These are phyloP conservation scores for Orchesella flavescens DNA, from an alignment of 2,888 invertebrate genomes.

Conservation along the genomic window DNA sequence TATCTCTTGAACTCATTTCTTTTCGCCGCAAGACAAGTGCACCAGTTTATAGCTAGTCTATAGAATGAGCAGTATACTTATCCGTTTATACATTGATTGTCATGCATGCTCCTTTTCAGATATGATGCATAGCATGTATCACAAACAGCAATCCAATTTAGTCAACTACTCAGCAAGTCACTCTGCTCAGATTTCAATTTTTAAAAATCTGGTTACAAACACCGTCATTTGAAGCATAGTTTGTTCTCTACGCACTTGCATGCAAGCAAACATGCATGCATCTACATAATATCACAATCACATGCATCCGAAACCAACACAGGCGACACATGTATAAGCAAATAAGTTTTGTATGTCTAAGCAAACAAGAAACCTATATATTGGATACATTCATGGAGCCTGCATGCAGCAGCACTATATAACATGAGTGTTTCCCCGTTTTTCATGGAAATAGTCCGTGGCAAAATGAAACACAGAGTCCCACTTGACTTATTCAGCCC, in stretches of 20 bases:
- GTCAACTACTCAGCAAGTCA: constrained; percentile 28
- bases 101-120: neutral
- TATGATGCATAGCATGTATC: constrained; percentile 8
- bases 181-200: constrained; percentile 61
- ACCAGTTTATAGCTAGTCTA: neutral
- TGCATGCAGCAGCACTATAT: constrained; percentile 23
- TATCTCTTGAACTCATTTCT: constrained; percentile 50
- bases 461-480: constrained; percentile 42
- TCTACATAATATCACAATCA: constrained; percentile 1
- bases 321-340: constrained; percentile 63
- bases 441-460: constrained; percentile 39
- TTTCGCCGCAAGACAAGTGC: constrained; percentile 53
- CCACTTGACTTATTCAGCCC: constrained; percentile 60
- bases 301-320: constrained; percentile 21
- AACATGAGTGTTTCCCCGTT: constrained; percentile 39
- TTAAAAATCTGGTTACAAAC: constrained; percentile 17
- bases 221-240: constrained; percentile 25
- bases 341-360: constrained; percentile 59
- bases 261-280: constrained; percentile 45
- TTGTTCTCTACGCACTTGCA: constrained; percentile 48
- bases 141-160: constrained; percentile 54
- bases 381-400: too few species aligned
- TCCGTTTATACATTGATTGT: too few species aligned
- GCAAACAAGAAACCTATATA: constrained; percentile 47
- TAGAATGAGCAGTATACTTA: neutral